Base-by-base conservation (phyloP, 2,113 vertebrate species). In the Anseranas semipalmata region DNA sequence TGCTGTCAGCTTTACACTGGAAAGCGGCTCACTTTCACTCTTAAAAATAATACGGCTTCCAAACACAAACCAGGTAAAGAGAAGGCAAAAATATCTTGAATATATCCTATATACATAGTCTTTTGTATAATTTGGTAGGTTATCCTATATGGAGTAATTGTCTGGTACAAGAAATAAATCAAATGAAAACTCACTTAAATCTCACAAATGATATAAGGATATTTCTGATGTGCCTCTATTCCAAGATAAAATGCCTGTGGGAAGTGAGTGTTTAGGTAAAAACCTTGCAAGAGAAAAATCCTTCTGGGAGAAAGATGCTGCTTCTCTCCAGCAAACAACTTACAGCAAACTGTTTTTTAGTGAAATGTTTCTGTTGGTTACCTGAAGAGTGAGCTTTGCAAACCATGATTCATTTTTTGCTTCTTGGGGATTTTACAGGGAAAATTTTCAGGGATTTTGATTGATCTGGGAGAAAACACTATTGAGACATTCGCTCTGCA, bases 241-340 rank as follows among this genome's bases (percentile, higher is more conserved):
- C 70, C 19, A 10, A 67, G 66, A 2, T 8, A 68, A 93, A 95
- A 60, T 4, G 48, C 81, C 82, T 21, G 74, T 53, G 18, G 48
- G 78, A 79, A 82, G 58, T 30, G 56, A 95, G 48, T 32, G 74
- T 85, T 91, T 83, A 79, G 88, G 66, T 93, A 94, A 93, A 95
- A 94, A 72, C 68, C 21, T 68, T 93, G 39, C 41, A 56, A 82
- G 78, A 41, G 60, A 50, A 93, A 95, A 93, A 56, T 67, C 67
- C 90, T 91, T 79, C 77, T 90, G 95, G 92, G 78, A 91, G 56
- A 53, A 78, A 52, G 81, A 79, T 25, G 41, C 35, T 67, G 70
- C 52, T 79, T 30, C 78, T 79, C 30, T 9, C 24, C 1, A 72
- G 62, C 32, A 88, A 93, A 68, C 30, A 68, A 82, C 88, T 75